phyloP scores from a whole-genome alignment of 2,888 invertebrate species.

The Endotricha flammealis region DNA sequence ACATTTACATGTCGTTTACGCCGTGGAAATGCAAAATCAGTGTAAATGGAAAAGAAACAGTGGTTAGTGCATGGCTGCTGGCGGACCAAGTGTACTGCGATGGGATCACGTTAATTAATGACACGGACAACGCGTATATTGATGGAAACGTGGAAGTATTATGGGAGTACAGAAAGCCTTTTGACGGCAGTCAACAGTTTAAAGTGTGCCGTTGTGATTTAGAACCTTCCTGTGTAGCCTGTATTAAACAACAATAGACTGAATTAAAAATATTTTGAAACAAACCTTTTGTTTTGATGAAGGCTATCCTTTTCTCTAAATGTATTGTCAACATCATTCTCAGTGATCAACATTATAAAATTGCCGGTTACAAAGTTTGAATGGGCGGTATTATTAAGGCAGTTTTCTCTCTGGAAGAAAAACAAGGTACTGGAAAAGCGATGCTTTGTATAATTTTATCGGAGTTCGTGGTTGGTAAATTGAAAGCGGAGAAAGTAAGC shows the following conservation, averaged over 20 bases:
- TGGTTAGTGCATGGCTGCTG: conserved; percentile 38
- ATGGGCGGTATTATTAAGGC: conserved; percentile 24
- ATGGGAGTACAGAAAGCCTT: conserved; percentile 52
- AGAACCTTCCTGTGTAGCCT: conserved; percentile 40
- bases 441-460: conserved; percentile 11
- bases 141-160: conserved; percentile 45
- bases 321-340: conserved; percentile 13
- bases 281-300: conserved; percentile 16
- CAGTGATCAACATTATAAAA: conserved; percentile 27
- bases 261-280: neutral
- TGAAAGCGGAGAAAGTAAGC: conserved; percentile 5
- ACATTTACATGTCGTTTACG: conserved; percentile 62
- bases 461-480: conserved; percentile 6
- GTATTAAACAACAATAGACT: conserved; percentile 17
- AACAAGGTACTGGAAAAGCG: conserved; percentile 16
- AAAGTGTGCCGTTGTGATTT: conserved; percentile 54
- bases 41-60: conserved; percentile 31
- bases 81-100: conserved; percentile 51
- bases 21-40: conserved; percentile 53
- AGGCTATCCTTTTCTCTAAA: conserved; percentile 4
- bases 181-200: conserved; percentile 48
- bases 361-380: conserved; percentile 22
- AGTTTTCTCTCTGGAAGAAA: conserved; percentile 22
- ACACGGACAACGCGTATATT: conserved; percentile 33
- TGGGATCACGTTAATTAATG: conserved; percentile 40